phyloP scores from a whole-genome alignment of 1,140 invertebrate species.

The Drosophila lacteicornis region DNA sequence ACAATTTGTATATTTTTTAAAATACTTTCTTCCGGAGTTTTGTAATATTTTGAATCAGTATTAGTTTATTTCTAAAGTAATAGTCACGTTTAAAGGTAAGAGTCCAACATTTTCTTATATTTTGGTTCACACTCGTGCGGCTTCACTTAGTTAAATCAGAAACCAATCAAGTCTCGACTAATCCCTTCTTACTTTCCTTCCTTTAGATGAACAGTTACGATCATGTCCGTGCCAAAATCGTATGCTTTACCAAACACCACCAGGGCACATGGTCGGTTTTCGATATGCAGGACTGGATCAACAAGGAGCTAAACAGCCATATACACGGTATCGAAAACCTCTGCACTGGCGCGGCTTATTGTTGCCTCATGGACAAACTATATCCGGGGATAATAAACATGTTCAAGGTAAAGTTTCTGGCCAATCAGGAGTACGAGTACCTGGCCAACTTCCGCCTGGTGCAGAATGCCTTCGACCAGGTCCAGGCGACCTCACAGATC shows the following conservation, averaged over 20 bases:
- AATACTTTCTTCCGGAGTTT: too few relatives aligned
- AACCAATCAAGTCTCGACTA: too few relatives aligned
- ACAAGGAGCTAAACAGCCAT: background rate
- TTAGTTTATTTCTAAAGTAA: too few relatives aligned
- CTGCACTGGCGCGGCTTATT: background rate
- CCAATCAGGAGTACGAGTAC: constrained; percentile 7
- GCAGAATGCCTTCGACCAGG: background rate
- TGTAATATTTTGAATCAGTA: too few relatives aligned
- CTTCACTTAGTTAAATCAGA: background rate
- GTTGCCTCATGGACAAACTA: background rate
- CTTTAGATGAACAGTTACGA: background rate
- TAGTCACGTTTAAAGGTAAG: too few relatives aligned
- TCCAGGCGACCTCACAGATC: background rate
- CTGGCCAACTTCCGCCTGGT: background rate
- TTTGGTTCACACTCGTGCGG: background rate
- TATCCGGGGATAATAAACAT: background rate
- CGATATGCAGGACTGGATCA: background rate
- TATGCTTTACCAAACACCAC: background rate
- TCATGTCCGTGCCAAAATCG: background rate
- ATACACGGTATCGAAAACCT: background rate
- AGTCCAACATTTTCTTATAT: background rate
- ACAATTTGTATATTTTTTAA: background rate
- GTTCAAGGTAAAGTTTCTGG: background rate
- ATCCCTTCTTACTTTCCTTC: background rate
- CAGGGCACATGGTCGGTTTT: background rate